Conservation (phyloP, 2,113 vertebrate genomes). For the Globicephala melas region DNA sequence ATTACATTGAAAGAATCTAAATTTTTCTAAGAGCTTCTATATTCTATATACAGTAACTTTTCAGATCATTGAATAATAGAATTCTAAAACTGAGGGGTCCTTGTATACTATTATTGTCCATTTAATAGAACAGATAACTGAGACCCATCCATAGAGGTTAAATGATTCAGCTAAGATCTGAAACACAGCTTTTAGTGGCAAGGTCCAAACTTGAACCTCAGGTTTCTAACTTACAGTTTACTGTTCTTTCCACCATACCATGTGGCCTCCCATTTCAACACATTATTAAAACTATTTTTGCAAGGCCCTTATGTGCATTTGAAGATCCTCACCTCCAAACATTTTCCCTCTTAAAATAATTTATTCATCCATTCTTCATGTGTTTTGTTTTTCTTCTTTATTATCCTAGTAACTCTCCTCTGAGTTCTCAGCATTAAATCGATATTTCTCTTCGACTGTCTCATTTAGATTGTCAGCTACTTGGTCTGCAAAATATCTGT, state of each 20-base stretch:
- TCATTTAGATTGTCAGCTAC: background rate
- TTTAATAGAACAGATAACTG: background rate
- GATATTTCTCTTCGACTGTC: background rate
- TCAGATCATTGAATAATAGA: constrained; percentile 13
- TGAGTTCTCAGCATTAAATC: background rate
- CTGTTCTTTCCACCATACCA: background rate
- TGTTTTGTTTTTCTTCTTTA: background rate
- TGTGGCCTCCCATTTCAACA: background rate
- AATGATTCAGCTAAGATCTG: background rate
- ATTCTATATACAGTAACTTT: background rate
- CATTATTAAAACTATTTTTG: background rate
- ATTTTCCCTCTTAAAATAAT: background rate
- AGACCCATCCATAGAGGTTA: background rate
- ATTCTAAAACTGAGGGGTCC: background rate
- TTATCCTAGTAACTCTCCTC: background rate
- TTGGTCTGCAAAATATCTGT: constrained; percentile 15
- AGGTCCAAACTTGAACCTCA: background rate
- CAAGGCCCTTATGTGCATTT: background rate
- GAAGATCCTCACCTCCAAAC: background rate
- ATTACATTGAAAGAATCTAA: background rate
- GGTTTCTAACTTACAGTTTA: background rate
- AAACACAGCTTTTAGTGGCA: background rate
- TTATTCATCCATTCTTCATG: background rate
- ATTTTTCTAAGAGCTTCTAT: background rate
- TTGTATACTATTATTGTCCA: background rate